Base-by-base conservation (phyloP, 2,113 vertebrate species). In the Brachirus orientalis region DNA sequence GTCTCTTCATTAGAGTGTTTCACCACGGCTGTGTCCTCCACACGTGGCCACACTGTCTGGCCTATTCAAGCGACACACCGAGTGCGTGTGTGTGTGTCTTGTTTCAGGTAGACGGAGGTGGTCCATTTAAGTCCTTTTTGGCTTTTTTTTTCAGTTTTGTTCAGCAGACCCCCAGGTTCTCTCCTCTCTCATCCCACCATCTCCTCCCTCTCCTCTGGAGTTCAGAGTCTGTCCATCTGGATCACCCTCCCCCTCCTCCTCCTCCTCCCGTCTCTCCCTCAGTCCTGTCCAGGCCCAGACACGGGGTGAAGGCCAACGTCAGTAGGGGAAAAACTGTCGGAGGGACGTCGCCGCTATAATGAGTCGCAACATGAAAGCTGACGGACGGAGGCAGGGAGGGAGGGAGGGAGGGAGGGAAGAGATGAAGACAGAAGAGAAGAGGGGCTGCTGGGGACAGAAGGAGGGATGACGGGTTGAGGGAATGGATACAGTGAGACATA, bases 351-450 rank as follows among this genome's bases (percentile, higher is more conserved):
- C 57, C 4, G 54, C 77, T 83, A 81, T 92, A 93, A 93, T 92
- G 91, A 93, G 88, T 88, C 81, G 71, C 88, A 70, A 90, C 89
- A 90, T 90, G 88, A 92, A 93, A 91, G 85, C 72, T 79, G 77
- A 69, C 59, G 37, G 79, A 85, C 73, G 79, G 87, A 72, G 35
- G 53, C 17, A 37, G 35, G 28, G 54, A 56, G 58, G 51, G 70
- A 65, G 72, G 72, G 76, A 69, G 79, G 83, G 52, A 58, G 79
- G 60, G 72, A 72, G 72, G 45, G 66, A 63, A 67, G 75, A 69
- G 76, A 88, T 79, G 79, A 82, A 85, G 81, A 79, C 58, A 36
- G 75, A 79, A 63, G 69, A 83, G 81, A 46, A 62, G 81, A 72
- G 80, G 73, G 85, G 83, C 79, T 79, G 82, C 76, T 85, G 79